Evolutionary conservation across 2,113 vertebrate genomes (phyloP), one percentile per base, ranked within the genome.

Genomic region (Sebastes fasciatus): DNA sequence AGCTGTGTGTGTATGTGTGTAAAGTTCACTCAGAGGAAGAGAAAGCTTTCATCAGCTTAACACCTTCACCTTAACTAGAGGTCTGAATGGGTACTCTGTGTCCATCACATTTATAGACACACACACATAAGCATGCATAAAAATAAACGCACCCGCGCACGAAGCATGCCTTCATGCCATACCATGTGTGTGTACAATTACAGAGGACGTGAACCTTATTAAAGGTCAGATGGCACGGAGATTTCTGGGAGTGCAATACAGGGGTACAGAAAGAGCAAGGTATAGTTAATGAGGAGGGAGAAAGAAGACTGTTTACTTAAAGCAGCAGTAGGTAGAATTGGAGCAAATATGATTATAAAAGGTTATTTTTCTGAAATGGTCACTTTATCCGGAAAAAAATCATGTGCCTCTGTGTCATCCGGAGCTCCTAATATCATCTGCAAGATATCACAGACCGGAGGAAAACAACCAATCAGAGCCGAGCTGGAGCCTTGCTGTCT

Each of bases 191-290:
- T 91, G 91, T 93, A 90, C 90, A 72, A 82, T 93, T 93, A 92
- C 89, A 89, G 81, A 88, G 74, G 91, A 92, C 87, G 82, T 84
- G 76, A 86, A 85, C 65, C 77, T 83, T 26, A 70, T 74, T 71
- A 90, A 92, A 94, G 93, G 92, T 93, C 91, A 93, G 83, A 87
- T 83, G 85, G 74, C 77, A 67, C 58, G 58, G 71, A 80, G 74
- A 90, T 89, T 92, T 83, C 72, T 85, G 68, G 46, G 63, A 81
- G 88, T 19, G 66, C 42, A 21, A 12, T 23, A 34, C 49, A 51
- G 60, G 48, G 69, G 8, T 43, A 81, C 34, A 42, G 40, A 68
- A 80, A 88, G 69, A 79, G 65, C 55, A 71, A 69, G 49, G 46
- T 89, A 72, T 21, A 51, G 65, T 80, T 86, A 45, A 74, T 71